Percentiles rank a stretch among this genome's conserved stretches.
phyloP scores from a whole-genome alignment of 2,113 vertebrate species.

The Cichladusa arquata region DNA sequence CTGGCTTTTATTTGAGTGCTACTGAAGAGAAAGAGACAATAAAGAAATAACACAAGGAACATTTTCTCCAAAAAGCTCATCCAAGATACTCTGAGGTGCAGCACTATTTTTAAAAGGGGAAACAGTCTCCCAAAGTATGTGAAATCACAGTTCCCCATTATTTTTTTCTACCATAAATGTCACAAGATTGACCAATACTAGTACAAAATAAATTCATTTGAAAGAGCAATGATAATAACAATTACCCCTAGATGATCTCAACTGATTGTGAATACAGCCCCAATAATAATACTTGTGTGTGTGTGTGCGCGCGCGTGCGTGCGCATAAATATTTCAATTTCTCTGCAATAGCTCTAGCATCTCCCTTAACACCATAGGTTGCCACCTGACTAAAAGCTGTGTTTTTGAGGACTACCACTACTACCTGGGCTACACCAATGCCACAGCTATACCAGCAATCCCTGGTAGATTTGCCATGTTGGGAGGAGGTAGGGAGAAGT shows the following conservation, averaged over 20 bases:
- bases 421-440: neutral
- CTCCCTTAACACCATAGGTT: neutral
- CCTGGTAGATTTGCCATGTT: neutral
- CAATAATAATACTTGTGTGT: neutral
- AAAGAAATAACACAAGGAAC: neutral
- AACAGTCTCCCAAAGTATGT: neutral
- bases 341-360: neutral
- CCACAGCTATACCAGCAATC: neutral
- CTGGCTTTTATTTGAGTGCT: neutral
- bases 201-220: neutral
- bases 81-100: neutral
- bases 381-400: neutral
- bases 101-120: neutral
- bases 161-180: neutral
- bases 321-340: neutral
- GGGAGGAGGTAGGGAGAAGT: fast-evolving
- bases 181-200: neutral
- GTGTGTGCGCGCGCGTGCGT: no score
- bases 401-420: neutral
- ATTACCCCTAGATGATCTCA: neutral
- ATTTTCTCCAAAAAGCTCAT: neutral
- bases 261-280: neutral
- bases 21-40: neutral
- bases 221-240: neutral
- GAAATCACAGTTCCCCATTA: neutral